Conservation (phyloP, 2,888 invertebrate species). For the Lasius fuliginosus region DNA sequence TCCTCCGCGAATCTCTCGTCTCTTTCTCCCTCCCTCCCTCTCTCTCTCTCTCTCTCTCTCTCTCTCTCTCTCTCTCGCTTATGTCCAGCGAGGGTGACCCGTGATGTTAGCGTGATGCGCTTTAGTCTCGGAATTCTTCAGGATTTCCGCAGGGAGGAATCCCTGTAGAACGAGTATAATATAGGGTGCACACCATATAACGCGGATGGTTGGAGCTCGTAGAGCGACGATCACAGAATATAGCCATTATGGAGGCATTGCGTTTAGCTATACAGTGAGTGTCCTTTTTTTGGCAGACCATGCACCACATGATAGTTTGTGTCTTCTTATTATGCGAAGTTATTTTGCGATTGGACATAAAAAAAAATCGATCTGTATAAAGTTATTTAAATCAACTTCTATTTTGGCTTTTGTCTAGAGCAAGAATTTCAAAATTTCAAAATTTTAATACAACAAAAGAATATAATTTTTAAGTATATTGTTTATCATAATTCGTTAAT, state of each 20-base stretch:
- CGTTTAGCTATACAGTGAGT: slow-evolving; percentile 85
- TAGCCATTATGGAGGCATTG: slow-evolving; percentile 82
- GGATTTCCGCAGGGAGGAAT: slow-evolving; percentile 35
- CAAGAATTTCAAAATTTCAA: not conserved
- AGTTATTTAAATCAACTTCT: not conserved
- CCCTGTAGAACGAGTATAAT: not conserved
- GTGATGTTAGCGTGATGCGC: not conserved
- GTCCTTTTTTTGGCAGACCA: slow-evolving; percentile 44
- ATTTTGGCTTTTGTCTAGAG: not conserved
- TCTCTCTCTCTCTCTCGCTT: not conserved
- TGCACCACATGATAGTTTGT: not conserved
- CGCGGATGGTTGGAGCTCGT: slow-evolving; percentile 55
- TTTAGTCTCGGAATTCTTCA: slow-evolving; percentile 29
- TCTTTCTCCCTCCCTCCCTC: not conserved
- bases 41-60: too few relatives aligned
- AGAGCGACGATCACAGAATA: slow-evolving; percentile 55
- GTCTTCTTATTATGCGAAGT: not conserved
- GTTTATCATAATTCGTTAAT: not conserved
- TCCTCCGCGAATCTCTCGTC: not conserved
- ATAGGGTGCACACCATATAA: not conserved
- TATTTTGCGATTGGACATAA: not conserved
- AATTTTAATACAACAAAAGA: slow-evolving; percentile 7
- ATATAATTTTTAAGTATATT: not conserved
- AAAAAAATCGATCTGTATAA: not conserved
- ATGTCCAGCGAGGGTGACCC: slow-evolving; percentile 13